Evolutionary conservation across 2,113 vertebrate genomes (phyloP), one percentile per base, ranked within the genome.

Genomic region (Scophthalmus maximus): DNA sequence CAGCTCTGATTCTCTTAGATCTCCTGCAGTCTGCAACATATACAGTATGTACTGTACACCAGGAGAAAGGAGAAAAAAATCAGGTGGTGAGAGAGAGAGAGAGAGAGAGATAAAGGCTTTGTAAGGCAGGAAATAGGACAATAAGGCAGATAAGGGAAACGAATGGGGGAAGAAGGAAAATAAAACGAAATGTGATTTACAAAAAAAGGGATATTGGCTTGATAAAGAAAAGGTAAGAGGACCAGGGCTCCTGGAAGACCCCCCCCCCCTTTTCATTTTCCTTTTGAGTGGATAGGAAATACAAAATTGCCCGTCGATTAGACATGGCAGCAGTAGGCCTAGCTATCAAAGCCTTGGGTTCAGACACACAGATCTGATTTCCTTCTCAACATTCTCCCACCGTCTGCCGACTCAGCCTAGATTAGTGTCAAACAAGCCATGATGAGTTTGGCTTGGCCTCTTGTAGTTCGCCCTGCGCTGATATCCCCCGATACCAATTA

Each of bases 401-500:
- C 83, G 83, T 88, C 86, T 83, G 87, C 83, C 73, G 84, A 86
- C 89, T 94, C 92, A 88, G 85, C 78, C 88, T 70, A 88, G 90
- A 93, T 93, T 93, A 93, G 85, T 87, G 89, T 94, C 91, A 93
- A 89, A 89, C 85, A 81, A 73, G 75, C 78, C 86, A 80, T 87
- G 91, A 93, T 91, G 89, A 92, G 78, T 91, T 90, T 90, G 89
- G 91, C 87, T 92, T 78, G 84, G 86, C 85, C 84, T 83, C 85
- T 88, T 86, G 83, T 89, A 91, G 92, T 91, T 91, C 69, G 85
- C 83, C 72, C 75, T 68, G 86, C 51, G 68, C 77, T 91, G 77
- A 89, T 88, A 88, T 92, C 93, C 91, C 91, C 89, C 32, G 89
- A 91, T 88, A 93, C 89, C 92, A 91, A 93, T 93, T 93, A 93